Evolutionary conservation across 2,113 vertebrate genomes (phyloP).

Genomic region (Cacatua alba): DNA sequence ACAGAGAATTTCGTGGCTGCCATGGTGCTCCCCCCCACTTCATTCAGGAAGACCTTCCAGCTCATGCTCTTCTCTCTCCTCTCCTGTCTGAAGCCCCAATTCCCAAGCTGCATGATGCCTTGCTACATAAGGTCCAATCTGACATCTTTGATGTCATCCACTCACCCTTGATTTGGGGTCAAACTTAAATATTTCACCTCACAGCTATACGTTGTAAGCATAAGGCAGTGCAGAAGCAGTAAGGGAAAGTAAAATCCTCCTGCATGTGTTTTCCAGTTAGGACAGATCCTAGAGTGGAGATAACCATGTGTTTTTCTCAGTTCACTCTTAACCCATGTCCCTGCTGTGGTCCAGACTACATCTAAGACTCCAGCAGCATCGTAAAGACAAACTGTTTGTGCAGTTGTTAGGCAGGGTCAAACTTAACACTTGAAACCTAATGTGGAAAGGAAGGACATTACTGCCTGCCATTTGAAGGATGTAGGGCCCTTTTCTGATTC

Average conservation of each 20-base stretch:
- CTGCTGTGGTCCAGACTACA: neutral
- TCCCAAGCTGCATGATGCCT: accelerated
- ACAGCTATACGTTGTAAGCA: neutral
- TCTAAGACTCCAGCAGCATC: neutral
- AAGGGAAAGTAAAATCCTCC: neutral
- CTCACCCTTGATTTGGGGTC: neutral
- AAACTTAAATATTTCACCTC: neutral
- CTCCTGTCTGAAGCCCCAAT: accelerated
- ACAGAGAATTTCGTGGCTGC: neutral
- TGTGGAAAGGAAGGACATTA: neutral
- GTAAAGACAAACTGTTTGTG: neutral
- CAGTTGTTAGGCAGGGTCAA: neutral
- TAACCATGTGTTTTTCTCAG: neutral
- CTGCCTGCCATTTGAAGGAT: too few relatives aligned
- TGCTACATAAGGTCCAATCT: neutral
- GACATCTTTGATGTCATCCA: neutral
- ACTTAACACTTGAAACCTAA: neutral
- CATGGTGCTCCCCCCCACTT: accelerated
- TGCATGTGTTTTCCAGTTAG: accelerated
- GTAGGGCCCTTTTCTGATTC: too few relatives aligned
- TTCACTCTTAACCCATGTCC: neutral
- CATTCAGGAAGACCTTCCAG: neutral
- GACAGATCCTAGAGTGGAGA: neutral
- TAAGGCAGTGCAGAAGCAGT: neutral
- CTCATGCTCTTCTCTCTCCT: neutral